phyloP scores from a whole-genome alignment of 2,888 invertebrate genomes.

The Xylota sylvarum region DNA sequence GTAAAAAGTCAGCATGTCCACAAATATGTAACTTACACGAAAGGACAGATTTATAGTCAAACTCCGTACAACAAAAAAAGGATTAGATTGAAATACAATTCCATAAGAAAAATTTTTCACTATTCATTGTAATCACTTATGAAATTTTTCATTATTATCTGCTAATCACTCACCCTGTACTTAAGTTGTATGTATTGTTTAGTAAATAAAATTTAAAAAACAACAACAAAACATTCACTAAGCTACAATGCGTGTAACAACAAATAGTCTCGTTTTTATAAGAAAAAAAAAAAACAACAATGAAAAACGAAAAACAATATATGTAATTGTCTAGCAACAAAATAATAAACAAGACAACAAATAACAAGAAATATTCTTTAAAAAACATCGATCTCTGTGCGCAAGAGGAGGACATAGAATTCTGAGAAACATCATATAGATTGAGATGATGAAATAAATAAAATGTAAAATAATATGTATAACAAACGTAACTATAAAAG shows the following conservation, averaged over 20 bases:
- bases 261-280: neutral
- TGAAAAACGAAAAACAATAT: neutral
- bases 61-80: no score
- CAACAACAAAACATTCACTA: constrained; percentile 41
- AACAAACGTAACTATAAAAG: constrained; percentile 4
- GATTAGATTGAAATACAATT: no score
- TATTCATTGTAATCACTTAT: neutral
- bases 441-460: constrained; percentile 26
- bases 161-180: constrained; percentile 40
- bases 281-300: constrained; percentile 3
- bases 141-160: neutral
- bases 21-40: no score
- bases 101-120: neutral
- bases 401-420: constrained; percentile 51
- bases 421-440: constrained; percentile 33
- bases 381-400: constrained; percentile 65
- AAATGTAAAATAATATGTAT: constrained; percentile 3
- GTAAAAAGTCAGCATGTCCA: no score
- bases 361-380: constrained; percentile 36
- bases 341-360: constrained; percentile 23
- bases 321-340: constrained; percentile 43
- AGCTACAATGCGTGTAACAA: constrained; percentile 22
- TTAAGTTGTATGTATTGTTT: constrained; percentile 17
- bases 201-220: constrained; percentile 26
- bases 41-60: no score